phyloP scores from a whole-genome alignment of 2,113 vertebrate genomes.

The Nothocercus julius region DNA sequence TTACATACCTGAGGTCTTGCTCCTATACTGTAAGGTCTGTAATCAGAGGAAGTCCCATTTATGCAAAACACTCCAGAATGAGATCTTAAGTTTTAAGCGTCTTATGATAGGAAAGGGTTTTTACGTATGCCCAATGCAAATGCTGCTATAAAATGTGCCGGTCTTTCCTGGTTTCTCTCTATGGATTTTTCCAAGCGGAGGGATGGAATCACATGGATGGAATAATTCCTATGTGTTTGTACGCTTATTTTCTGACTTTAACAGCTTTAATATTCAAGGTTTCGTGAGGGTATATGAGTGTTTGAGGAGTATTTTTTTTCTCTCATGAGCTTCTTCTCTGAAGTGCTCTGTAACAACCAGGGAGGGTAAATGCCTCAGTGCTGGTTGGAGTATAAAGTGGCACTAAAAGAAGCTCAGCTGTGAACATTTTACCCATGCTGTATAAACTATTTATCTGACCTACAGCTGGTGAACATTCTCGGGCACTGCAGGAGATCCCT shows the following conservation, averaged over 20 bases:
- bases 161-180: not conserved
- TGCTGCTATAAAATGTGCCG: not conserved
- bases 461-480: slow-evolving; percentile 24
- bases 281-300: not conserved
- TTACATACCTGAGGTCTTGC: not conserved
- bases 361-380: not conserved
- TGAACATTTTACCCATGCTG: not conserved
- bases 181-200: not conserved
- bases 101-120: not conserved
- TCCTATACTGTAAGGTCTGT: not conserved
- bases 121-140: not conserved
- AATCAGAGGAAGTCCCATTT: not conserved
- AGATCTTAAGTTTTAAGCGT: not conserved
- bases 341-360: not conserved
- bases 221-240: not conserved
- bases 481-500: not conserved
- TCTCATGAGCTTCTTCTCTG: not conserved
- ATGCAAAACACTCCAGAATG: rapidly evolving
- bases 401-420: slow-evolving; percentile 15
- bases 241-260: not conserved
- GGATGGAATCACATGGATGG: not conserved
- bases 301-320: not conserved
- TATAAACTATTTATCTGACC: slow-evolving; percentile 43
- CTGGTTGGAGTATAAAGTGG: not conserved
- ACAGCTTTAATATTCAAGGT: not conserved